These are phyloP conservation scores for Sinocyclocheilus rhinocerous DNA, from an alignment of 2,113 vertebrate genomes.

Conservation along the genomic window DNA sequence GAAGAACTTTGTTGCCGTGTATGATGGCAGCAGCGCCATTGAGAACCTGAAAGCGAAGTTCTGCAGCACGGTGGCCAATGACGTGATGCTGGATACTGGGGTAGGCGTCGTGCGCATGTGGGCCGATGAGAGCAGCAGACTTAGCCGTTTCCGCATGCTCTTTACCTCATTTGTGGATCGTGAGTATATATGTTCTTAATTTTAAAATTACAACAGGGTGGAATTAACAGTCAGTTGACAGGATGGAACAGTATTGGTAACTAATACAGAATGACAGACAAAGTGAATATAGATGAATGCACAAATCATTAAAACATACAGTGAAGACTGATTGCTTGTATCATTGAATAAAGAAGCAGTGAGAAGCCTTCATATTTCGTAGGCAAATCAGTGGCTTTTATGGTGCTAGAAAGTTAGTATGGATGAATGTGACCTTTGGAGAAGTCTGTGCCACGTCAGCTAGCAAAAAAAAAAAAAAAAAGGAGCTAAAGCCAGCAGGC, in stretches of 20 bases:
- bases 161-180: conserved; percentile 98
- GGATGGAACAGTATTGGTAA: not conserved
- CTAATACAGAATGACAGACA: not conserved
- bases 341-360: too few relatives aligned
- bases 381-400: not conserved
- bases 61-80: conserved; percentile 96
- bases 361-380: not conserved
- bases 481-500: conserved; percentile 28
- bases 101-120: conserved; percentile 94
- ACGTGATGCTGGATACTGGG: conserved; percentile 89
- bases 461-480: not conserved
- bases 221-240: too few relatives aligned
- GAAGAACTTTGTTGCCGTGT: conserved; percentile 96
- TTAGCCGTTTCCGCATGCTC: conserved; percentile 94
- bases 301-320: not conserved
- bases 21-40: conserved; percentile 96
- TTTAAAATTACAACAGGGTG: too few relatives aligned
- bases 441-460: conserved; percentile 7
- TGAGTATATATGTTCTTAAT: conserved; percentile 74
- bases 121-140: conserved; percentile 92
- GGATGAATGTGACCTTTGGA: conserved; percentile 31
- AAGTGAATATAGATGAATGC: not conserved
- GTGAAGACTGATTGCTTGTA: too few relatives aligned
- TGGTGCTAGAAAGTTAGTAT: conserved; percentile 5
- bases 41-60: conserved; percentile 99